These are phyloP conservation scores for Nibea albiflora DNA, from an alignment of 2,113 vertebrate species.

Conservation along the genomic window DNA sequence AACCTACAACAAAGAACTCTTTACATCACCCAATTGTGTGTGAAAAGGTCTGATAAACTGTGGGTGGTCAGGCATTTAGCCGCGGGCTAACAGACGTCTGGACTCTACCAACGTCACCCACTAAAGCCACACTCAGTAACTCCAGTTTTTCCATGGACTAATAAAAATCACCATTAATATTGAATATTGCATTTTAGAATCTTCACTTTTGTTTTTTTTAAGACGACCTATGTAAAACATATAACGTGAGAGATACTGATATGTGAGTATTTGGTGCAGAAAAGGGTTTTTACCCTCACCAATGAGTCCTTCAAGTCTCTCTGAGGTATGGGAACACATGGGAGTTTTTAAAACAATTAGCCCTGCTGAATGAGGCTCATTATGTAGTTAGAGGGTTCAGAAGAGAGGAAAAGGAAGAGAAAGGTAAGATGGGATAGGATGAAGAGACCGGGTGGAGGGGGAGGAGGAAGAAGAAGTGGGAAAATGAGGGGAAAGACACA, in stretches of 20 bases:
- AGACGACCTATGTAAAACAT: background rate
- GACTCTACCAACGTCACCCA: slow-evolving; percentile 60
- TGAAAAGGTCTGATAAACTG: slow-evolving; percentile 26
- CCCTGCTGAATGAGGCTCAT: slow-evolving; percentile 68
- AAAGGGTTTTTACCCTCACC: slow-evolving; percentile 23
- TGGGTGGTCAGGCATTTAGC: slow-evolving; percentile 68
- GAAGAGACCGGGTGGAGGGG: background rate
- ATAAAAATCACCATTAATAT: background rate
- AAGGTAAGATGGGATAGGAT: slow-evolving; percentile 42
- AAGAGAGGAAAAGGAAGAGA: slow-evolving; percentile 67
- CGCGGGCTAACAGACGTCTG: slow-evolving; percentile 49
- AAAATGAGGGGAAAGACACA: slow-evolving; percentile 8
- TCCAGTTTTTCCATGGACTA: background rate
- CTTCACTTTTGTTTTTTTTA: background rate
- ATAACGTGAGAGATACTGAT: background rate
- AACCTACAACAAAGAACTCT: slow-evolving; percentile 2
- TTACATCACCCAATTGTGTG: slow-evolving; percentile 20
- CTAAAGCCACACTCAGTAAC: slow-evolving; percentile 16
- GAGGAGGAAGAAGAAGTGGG: background rate
- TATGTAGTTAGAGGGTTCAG: slow-evolving; percentile 76
- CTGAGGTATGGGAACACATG: slow-evolving; percentile 68
- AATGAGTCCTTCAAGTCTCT: slow-evolving; percentile 28
- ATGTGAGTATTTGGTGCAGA: background rate
- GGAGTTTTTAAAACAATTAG: slow-evolving; percentile 82
- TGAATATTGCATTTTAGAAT: background rate